Base-by-base conservation (phyloP, 2,113 vertebrate genomes). In the Caranx melampygus region DNA sequence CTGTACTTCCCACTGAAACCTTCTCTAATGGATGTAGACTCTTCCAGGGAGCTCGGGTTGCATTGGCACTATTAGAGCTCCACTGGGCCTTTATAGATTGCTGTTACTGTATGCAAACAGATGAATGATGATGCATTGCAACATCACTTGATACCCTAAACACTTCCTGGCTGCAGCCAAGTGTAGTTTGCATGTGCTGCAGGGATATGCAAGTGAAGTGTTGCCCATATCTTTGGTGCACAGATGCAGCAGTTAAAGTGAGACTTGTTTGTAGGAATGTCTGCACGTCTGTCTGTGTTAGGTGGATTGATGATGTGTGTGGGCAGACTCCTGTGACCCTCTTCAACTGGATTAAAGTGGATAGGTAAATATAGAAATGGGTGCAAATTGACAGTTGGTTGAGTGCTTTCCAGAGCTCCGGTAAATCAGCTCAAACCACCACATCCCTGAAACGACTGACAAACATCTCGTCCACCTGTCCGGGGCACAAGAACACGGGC, bases 401-500 rank as follows among this genome's bases (percentile, higher is more conserved):
- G 15, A 37, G 3, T 54, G 6, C 11, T 64, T 52, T 67, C 49
- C 34, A 18, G 14, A 49, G 64, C n/a, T 31, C 44, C 52, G 6
- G 54, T 31, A 72, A 40, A 59, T 75, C 44, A 62, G 21, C 20
- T 55, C 20, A 59, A 37, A 8, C 55, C 33, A 21, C 20, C 6
- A 55, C 42, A 71, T 5, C 73, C 68, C 21, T 60, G 26, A 82
- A 83, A 79, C 44, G 51, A 60, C 26, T 2, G 34, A 44, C 31
- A 69, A 62, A 75, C 65, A 62, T 74, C 61, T 63, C 26, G 7
- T 72, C 78, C 88, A 90, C 91, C 84, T 85, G 78, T 89, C 77
- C 81, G 11, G 67, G 84, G 72, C 81, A 74, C 68, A 76, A 57
- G 68, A 66, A 87, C 68, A 52, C 74, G 21, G 21, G 60, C 65